Evolutionary conservation across 2,113 vertebrate genomes (phyloP).

Genomic region (Sorex fumeus): DNA sequence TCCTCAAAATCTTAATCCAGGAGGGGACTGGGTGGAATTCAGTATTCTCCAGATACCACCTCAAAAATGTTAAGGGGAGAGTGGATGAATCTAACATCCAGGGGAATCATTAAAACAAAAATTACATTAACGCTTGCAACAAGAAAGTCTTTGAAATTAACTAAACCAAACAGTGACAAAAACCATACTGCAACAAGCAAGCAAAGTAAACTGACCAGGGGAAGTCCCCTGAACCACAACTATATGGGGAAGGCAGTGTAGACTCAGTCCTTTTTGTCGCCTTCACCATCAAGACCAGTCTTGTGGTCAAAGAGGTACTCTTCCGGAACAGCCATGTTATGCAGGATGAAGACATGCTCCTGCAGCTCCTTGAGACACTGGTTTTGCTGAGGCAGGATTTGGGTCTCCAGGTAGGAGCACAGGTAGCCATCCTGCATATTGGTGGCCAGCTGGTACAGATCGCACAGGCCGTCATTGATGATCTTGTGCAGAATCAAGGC

Average conservation of each 20-base stretch:
- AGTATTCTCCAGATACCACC: too few species aligned
- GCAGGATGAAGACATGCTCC: not conserved
- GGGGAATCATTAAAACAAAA: not conserved
- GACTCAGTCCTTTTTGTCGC: not conserved
- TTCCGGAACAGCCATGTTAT: not conserved
- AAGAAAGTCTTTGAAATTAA: too few species aligned
- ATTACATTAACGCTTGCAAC: too few species aligned
- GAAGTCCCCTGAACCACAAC: not conserved
- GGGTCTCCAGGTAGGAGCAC: not conserved
- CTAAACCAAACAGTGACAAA: not conserved
- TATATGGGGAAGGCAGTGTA: too few species aligned
- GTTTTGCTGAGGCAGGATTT: not conserved
- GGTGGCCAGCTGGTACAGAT: not conserved
- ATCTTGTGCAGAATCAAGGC: not conserved
- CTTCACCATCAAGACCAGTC: rapidly evolving
- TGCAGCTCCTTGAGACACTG: not conserved
- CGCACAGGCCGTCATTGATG: not conserved
- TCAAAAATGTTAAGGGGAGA: too few species aligned
- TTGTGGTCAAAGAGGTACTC: not conserved
- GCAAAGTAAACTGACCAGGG: too few species aligned
- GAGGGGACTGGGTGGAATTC: too few species aligned
- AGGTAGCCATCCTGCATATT: rapidly evolving
- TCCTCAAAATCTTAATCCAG: too few species aligned
- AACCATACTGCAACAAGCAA: not conserved
- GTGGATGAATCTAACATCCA: not conserved